phyloP scores from a whole-genome alignment of 1,140 invertebrate species.

The Apis laboriosa region DNA sequence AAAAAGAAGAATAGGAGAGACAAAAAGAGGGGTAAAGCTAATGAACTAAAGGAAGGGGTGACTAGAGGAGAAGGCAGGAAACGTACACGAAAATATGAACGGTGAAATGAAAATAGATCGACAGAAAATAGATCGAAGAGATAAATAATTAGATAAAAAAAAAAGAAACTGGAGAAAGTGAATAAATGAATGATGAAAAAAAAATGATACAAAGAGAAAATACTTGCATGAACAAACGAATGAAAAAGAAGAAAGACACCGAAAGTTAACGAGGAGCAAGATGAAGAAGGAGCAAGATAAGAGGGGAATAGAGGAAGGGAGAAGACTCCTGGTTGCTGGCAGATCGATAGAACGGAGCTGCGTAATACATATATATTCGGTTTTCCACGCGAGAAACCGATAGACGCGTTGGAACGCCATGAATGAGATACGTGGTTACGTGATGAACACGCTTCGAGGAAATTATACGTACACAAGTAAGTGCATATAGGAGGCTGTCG shows the following conservation, averaged over 20 bases:
- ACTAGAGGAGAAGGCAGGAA: background rate
- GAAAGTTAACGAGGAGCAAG: background rate
- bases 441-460: conserved; percentile 29
- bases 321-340: conserved; percentile 54
- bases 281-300: background rate
- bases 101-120: background rate
- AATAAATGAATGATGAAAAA: conserved; percentile 3
- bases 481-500: background rate
- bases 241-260: background rate
- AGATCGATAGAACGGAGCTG: conserved; percentile 72
- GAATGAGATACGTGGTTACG: conserved; percentile 50
- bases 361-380: conserved; percentile 61
- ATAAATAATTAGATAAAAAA: background rate
- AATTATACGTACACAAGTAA: conserved; percentile 27
- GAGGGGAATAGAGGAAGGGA: background rate
- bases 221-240: background rate
- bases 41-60: background rate
- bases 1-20: background rate
- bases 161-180: background rate
- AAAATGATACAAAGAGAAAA: background rate
- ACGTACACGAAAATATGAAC: background rate
- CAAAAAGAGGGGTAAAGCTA: background rate
- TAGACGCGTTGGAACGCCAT: conserved; percentile 47
- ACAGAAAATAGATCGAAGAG: background rate
- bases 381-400: conserved; percentile 59